Conservation (phyloP, 2,797 vertebrate species). For the Intellagama lesueurii region DNA sequence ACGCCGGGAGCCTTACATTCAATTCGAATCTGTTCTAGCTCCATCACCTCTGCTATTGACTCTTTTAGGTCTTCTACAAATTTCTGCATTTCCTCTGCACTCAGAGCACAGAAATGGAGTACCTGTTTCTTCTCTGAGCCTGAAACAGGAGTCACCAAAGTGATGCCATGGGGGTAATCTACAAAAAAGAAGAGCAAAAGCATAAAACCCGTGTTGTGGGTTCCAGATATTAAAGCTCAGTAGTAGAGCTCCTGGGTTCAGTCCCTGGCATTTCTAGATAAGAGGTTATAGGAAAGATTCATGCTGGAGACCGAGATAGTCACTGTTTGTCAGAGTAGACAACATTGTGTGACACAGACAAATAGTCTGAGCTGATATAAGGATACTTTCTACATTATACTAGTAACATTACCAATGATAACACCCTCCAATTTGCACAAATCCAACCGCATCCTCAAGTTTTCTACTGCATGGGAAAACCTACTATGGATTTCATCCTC, state of each 20-base stretch:
- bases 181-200: constrained; percentile 54
- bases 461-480: neutral
- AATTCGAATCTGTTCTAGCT: constrained; percentile 99
- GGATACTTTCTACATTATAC: no score
- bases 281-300: neutral
- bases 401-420: neutral
- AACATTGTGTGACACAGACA: neutral
- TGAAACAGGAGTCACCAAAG: constrained; percentile 92
- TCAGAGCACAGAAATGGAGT: constrained; percentile 95
- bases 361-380: neutral
- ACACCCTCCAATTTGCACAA: neutral
- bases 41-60: constrained; percentile 95
- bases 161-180: constrained; percentile 97
- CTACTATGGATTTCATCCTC: neutral
- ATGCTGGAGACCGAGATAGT: neutral
- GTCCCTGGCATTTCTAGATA: neutral
- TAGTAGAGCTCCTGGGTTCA: neutral
- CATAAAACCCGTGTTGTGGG: constrained; percentile 8
- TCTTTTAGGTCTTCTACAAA: constrained; percentile 97
- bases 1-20: constrained; percentile 87
- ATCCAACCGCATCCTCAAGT: neutral
- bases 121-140: constrained; percentile 98
- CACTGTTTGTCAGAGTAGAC: neutral
- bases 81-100: constrained; percentile 95
- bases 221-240: neutral